phyloP scores from a whole-genome alignment of 2,888 invertebrate genomes.

The Xylocampa areola region DNA sequence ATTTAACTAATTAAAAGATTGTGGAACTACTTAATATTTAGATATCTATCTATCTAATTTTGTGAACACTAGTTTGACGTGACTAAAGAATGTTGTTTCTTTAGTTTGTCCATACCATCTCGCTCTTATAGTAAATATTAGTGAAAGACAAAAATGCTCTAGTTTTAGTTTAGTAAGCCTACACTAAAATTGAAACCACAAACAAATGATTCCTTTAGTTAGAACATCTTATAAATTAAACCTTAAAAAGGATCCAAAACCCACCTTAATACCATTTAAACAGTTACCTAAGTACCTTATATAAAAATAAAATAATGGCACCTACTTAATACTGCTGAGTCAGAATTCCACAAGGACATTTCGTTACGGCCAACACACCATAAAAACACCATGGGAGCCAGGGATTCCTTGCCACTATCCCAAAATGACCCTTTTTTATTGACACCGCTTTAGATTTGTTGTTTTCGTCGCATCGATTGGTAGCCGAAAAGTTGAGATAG shows the following conservation, averaged over 20 bases:
- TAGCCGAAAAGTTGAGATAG: constrained; percentile 13
- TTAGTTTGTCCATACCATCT: too few species aligned
- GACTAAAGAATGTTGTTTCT: too few species aligned
- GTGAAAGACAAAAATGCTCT: too few species aligned
- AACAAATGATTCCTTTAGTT: too few species aligned
- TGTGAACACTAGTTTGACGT: too few species aligned
- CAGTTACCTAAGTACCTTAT: constrained; percentile 53
- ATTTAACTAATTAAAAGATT: too few species aligned
- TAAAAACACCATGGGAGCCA: constrained; percentile 83
- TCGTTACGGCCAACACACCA: constrained; percentile 79
- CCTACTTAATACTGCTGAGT: constrained; percentile 69
- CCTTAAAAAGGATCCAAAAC: constrained; percentile 26
- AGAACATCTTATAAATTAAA: constrained; percentile 15
- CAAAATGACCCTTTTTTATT: constrained; percentile 72
- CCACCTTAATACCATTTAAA: constrained; percentile 35
- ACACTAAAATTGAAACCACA: too few species aligned
- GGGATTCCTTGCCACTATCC: constrained; percentile 76
- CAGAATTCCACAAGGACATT: constrained; percentile 79
- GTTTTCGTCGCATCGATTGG: constrained; percentile 13
- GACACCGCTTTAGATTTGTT: constrained; percentile 62
- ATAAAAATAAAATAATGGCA: constrained; percentile 54
- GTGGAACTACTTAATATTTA: too few species aligned
- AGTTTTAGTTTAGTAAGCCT: too few species aligned
- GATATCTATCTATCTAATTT: too few species aligned
- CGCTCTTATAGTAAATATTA: too few species aligned